Percentiles rank a stretch among this genome's conserved stretches.
phyloP scores from a whole-genome alignment of 2,113 vertebrate genomes.

The Rattus norvegicus region GRCr8 NC_086036.1:15628501-15629000 shows the following conservation, averaged over 20 bases:
- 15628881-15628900: too few relatives aligned
- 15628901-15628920: neutral
- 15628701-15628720: neutral
- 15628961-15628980: neutral
- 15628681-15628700: neutral
- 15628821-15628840: neutral
- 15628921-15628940: neutral
- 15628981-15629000: neutral
- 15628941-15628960: neutral
- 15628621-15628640: neutral
- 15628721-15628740: neutral
- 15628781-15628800: too few relatives aligned
- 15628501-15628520: neutral
- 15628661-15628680: neutral
- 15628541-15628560: neutral
- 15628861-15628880: neutral
- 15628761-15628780: neutral
- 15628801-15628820: neutral
- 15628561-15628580: neutral
- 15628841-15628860: neutral
- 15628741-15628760: too few relatives aligned
- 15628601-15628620: neutral
- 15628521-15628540: neutral
- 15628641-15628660: neutral
- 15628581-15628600: neutral